Base-by-base conservation (phyloP, 2,797 vertebrate genomes). In the Erethizon dorsatum region DNA sequence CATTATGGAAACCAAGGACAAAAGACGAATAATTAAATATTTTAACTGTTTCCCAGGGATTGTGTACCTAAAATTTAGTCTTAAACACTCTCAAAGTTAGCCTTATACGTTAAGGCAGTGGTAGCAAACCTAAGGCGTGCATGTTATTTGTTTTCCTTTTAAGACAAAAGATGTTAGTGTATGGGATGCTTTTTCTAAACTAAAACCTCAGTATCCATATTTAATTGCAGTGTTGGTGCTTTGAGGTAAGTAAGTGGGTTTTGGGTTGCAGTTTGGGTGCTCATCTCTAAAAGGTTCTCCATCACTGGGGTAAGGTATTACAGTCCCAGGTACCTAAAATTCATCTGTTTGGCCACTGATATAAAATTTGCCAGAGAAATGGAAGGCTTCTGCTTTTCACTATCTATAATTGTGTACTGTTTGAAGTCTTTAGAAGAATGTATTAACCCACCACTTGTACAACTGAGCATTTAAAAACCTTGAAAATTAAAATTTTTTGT, bases 341-440 rank as follows among this genome's bases (percentile, higher is more conserved):
- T 93, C 41, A 52, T 79, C 13, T 75, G 20, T 33, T 31, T 77
- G 20, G 52, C 11, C 45, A 90, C 0, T 57, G 41, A 93, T 28
- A 73, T 50, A 69, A 95, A 95, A 94, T 87, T 37, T 73, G 85
- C 24, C 83, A 63, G 57, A 92, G 31, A 95, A 90, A 73, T 20
- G 5, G 57, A 78, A n/a, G 33, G n/a, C 26, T 94, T 94, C 83
- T 26, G 8, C 12, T 52, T 75, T 84, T 83, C 47, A 41, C 6
- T 61, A 7, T 45, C 37, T 87, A 18, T 13, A 73, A 12, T 67
- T 79, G 1, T 61, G 14, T 5, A 59, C 33, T 65, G 28, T 52
- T 37, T 91, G 73, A 90, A 54, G 69, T 77, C 31, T 91, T 89
- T 61, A 89, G 1, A 83, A 86, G 54, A 79, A 41, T 41, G 37